phyloP scores from a whole-genome alignment of 1,140 invertebrate genomes.

The Ganaspis sp. region DNA sequence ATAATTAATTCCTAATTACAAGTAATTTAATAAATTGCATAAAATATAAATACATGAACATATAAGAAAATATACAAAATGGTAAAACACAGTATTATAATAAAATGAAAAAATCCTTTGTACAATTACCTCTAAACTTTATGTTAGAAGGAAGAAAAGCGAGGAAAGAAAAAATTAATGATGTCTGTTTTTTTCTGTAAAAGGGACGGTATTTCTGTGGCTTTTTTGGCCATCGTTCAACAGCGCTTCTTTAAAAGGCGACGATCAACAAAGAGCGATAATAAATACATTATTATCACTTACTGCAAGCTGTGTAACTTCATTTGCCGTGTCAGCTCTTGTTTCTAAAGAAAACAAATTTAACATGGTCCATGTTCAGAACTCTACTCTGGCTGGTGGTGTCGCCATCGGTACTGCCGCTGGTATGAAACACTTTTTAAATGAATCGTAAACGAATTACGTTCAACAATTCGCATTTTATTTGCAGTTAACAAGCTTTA shows the following conservation, averaged over 20 bases:
- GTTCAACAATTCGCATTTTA: neutral
- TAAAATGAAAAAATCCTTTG: too few relatives aligned
- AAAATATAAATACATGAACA: too few relatives aligned
- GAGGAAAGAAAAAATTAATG: too few relatives aligned
- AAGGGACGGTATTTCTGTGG: constrained; percentile 95
- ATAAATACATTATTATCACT: constrained; percentile 95
- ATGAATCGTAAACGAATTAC: constrained; percentile 24
- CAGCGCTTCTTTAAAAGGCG: constrained; percentile 84
- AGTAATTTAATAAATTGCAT: too few relatives aligned
- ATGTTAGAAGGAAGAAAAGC: too few relatives aligned
- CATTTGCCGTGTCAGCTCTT: constrained; percentile 89
- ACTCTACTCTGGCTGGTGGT: constrained; percentile 91
- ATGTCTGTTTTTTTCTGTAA: neutral
- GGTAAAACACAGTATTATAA: too few relatives aligned
- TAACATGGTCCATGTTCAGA: constrained; percentile 94
- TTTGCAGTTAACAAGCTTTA: constrained; percentile 25
- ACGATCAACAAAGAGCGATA: constrained; percentile 89
- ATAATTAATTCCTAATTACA: too few relatives aligned
- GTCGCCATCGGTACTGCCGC: constrained; percentile 79
- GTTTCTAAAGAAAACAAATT: constrained; percentile 89
- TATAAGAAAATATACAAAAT: too few relatives aligned
- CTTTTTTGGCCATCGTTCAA: constrained; percentile 98
- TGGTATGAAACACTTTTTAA: constrained; percentile 55
- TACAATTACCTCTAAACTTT: too few relatives aligned
- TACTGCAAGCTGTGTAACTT: constrained; percentile 87